These are phyloP conservation scores for Halcyon chelicuti DNA, from an alignment of 2,797 vertebrate genomes.

Conservation along the genomic window DNA sequence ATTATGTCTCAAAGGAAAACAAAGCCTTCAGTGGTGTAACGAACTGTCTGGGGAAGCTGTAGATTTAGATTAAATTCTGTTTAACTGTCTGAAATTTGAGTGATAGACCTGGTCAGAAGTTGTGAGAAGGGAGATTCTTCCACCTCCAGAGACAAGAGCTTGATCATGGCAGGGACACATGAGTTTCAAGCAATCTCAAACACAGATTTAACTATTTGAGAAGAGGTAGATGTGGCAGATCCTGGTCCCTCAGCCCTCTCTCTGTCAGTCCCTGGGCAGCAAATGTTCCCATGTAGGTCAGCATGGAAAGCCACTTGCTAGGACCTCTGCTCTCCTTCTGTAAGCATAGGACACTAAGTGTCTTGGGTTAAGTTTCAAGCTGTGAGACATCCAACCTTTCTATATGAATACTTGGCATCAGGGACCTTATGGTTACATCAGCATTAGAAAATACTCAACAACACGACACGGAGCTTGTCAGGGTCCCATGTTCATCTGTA, in stretches of 20 bases:
- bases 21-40: background rate
- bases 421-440: background rate
- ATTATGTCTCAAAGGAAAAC: conserved; percentile 6
- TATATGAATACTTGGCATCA: background rate
- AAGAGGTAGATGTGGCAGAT: background rate
- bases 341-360: background rate
- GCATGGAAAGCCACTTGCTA: background rate
- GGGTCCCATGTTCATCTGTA: background rate
- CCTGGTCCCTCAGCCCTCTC: background rate
- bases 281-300: background rate
- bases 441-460: background rate
- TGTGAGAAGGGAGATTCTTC: background rate
- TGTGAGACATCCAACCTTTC: background rate
- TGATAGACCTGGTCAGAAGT: background rate
- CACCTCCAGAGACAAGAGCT: background rate
- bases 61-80: background rate
- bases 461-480: background rate
- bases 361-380: background rate
- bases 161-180: background rate
- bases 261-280: background rate
- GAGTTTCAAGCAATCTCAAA: background rate
- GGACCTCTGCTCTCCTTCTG: background rate
- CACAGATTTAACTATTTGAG: background rate
- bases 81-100: background rate
- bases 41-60: background rate